Evolutionary conservation across 2,888 invertebrate genomes (phyloP).

Genomic region (Mongoloraphidia duomilia): DNA sequence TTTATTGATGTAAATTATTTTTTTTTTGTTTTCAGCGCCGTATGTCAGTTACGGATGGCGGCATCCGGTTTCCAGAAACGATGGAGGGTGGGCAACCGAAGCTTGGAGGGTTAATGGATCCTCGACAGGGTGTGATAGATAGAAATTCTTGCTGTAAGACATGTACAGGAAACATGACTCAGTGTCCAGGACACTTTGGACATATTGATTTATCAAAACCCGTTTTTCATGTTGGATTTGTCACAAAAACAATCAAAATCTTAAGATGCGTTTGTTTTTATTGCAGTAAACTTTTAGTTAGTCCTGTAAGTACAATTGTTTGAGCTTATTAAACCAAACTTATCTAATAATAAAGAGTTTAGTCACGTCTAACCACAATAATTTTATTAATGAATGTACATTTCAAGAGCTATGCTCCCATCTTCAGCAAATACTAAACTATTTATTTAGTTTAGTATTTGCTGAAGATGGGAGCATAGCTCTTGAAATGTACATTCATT

Average conservation of each 20-base stretch:
- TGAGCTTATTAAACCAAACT: background rate
- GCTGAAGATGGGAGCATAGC: too few relatives aligned
- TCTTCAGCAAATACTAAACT: too few relatives aligned
- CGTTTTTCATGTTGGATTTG: constrained; percentile 95
- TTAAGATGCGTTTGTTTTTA: constrained; percentile 98
- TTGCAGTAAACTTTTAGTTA: constrained; percentile 93
- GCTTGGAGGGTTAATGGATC: constrained; percentile 97
- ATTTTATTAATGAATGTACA: too few relatives aligned
- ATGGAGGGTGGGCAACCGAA: constrained; percentile 98
- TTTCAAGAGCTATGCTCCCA: too few relatives aligned
- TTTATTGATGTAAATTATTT: too few relatives aligned
- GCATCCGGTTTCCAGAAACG: constrained; percentile 91
- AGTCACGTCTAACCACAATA: too few relatives aligned
- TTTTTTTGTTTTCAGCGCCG: constrained; percentile 55
- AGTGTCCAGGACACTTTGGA: constrained; percentile 99
- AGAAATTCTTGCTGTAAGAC: constrained; percentile 86
- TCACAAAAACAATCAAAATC: constrained; percentile 93
- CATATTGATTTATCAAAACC: constrained; percentile 97
- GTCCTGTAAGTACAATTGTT: constrained; percentile 57
- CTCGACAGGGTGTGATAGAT: constrained; percentile 95
- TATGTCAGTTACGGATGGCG: constrained; percentile 96
- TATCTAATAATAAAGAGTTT: too few relatives aligned
- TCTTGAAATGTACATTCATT: too few relatives aligned
- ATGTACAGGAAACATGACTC: constrained; percentile 94
- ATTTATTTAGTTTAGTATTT: too few relatives aligned